These are phyloP conservation scores for Amblyornis subalaris DNA, from an alignment of 2,113 vertebrate species.

Conservation along the genomic window DNA sequence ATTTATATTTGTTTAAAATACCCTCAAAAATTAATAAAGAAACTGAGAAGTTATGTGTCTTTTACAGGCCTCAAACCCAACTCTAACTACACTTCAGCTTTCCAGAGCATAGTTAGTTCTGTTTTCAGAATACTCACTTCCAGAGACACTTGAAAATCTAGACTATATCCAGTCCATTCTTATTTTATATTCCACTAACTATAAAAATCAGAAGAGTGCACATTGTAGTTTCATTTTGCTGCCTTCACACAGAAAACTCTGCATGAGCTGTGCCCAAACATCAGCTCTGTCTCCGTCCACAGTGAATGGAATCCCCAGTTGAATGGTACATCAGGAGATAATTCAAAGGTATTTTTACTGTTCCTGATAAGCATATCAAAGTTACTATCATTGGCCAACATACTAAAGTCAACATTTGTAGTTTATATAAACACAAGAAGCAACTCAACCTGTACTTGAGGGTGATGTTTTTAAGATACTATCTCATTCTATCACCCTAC, in stretches of 20 bases:
- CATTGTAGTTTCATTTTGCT: background rate
- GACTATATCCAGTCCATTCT: background rate
- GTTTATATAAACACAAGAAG: slow-evolving; percentile 20
- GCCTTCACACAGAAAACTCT: background rate
- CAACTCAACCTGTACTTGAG: background rate
- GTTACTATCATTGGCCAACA: background rate
- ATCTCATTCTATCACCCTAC: background rate
- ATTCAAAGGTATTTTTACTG: background rate
- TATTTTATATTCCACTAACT: background rate
- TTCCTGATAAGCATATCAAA: slow-evolving; percentile 3
- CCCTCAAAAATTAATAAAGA: background rate
- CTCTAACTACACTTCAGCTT: background rate
- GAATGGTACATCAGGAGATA: background rate
- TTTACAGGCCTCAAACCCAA: background rate
- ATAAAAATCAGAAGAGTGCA: background rate
- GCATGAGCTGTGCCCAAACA: background rate
- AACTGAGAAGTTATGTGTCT: background rate
- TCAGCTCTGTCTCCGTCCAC: background rate
- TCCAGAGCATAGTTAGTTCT: background rate
- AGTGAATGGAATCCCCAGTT: background rate
- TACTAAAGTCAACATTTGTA: background rate
- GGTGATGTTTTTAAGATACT: background rate
- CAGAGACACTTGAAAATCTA: background rate
- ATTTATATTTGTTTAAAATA: background rate
- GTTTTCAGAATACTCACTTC: background rate